These are phyloP conservation scores for Stenichneumon culpator DNA, from an alignment of 2,888 invertebrate species.

Conservation along the genomic window DNA sequence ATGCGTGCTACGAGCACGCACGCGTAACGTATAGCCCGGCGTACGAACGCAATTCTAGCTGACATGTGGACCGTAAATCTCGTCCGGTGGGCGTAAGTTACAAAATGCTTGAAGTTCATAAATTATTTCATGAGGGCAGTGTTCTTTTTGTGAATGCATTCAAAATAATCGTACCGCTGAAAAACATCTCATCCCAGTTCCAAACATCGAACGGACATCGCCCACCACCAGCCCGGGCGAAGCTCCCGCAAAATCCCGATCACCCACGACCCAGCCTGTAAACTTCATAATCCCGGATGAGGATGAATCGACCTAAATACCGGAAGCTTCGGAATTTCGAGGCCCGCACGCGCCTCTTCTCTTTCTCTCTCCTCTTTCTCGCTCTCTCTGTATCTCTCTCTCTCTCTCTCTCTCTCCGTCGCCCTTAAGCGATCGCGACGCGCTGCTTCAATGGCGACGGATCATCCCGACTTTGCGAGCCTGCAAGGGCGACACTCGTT, in stretches of 20 bases:
- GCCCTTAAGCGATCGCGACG: slow-evolving; percentile 35
- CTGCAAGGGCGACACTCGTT: slow-evolving; percentile 37
- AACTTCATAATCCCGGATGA: slow-evolving; percentile 41
- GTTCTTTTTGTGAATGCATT: background rate
- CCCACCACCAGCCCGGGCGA: background rate
- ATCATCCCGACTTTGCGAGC: slow-evolving; percentile 40
- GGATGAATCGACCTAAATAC: slow-evolving; percentile 47
- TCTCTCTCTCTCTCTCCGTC: background rate
- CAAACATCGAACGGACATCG: background rate
- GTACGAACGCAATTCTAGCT: background rate
- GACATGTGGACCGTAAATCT: background rate
- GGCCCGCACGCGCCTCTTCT: slow-evolving; percentile 2
- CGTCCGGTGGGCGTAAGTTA: background rate
- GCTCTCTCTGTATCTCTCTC: background rate
- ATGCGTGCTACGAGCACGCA: slow-evolving; percentile 19
- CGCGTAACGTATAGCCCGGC: slow-evolving; percentile 12
- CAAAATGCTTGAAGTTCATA: background rate
- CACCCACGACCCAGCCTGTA: slow-evolving; percentile 24
- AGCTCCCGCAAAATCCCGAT: slow-evolving; percentile 35
- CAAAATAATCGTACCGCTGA: background rate
- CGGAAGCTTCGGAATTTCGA: slow-evolving; percentile 31
- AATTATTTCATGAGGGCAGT: background rate
- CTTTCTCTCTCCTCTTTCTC: background rate
- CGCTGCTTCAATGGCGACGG: slow-evolving; percentile 33
- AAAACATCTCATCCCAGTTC: background rate